phyloP scores from a whole-genome alignment of 2,797 vertebrate genomes.

The Pteropus rufus region DNA sequence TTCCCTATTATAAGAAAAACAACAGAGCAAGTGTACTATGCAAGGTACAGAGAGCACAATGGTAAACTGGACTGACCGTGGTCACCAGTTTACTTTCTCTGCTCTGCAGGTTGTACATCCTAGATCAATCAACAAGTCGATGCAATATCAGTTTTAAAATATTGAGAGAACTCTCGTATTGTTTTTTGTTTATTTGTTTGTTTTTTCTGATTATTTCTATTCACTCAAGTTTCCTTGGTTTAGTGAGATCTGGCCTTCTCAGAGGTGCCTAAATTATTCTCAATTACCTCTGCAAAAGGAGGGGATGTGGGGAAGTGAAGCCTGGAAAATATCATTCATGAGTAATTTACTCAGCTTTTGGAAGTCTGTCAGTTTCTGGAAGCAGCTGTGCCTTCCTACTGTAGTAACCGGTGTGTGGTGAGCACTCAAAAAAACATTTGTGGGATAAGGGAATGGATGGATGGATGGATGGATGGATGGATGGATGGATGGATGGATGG shows the following conservation, averaged over 20 bases:
- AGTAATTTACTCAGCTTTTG: not conserved
- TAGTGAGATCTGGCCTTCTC: not conserved
- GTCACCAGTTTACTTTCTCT: not conserved
- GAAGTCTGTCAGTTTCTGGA: not conserved
- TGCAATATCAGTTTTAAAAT: not conserved
- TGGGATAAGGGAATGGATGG: not conserved
- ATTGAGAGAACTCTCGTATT: not conserved
- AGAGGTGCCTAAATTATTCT: not conserved
- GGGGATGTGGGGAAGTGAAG: not conserved
- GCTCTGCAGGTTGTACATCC: not conserved
- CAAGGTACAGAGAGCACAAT: no score
- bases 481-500: not conserved
- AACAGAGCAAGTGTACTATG: accelerated
- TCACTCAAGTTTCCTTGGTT: not conserved
- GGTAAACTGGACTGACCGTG: not conserved
- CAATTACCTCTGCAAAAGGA: not conserved
- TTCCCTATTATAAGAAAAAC: not conserved
- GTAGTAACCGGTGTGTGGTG: not conserved
- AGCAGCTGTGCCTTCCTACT: not conserved
- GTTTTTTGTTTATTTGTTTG: not conserved
- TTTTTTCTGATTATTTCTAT: not conserved
- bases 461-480: not conserved
- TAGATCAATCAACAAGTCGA: not conserved
- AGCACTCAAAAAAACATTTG: not conserved
- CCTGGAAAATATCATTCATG: not conserved